phyloP scores from a whole-genome alignment of 1,140 invertebrate species.

The Alviniconcha marisindica region DNA sequence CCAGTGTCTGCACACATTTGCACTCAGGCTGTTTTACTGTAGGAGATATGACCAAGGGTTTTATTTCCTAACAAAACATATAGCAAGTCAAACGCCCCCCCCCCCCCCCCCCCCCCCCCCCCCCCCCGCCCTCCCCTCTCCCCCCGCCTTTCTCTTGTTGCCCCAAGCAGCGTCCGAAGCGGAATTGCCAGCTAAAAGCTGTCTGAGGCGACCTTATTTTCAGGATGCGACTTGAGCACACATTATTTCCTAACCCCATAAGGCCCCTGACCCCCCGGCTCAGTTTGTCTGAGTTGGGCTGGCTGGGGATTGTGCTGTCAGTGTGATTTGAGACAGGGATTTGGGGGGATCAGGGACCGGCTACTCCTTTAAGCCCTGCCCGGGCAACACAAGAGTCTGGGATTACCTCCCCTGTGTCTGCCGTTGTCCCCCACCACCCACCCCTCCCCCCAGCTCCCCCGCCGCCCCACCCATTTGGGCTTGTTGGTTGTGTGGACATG shows the following conservation, averaged over 20 bases:
- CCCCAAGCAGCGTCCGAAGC: no score
- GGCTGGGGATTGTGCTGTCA: constrained; percentile 38
- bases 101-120: background rate
- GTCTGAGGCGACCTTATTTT: background rate
- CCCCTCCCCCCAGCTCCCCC: background rate
- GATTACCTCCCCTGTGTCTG: constrained; percentile 38
- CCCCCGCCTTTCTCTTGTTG: no score
- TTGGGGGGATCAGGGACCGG: constrained; percentile 10
- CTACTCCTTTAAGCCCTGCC: constrained; percentile 9
- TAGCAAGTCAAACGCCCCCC: background rate
- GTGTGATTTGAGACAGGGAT: constrained; percentile 37
- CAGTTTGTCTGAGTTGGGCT: constrained; percentile 17
- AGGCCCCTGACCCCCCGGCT: constrained; percentile 2
- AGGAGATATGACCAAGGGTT: no score
- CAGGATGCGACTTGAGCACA: background rate
- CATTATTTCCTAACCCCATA: constrained; percentile 6
- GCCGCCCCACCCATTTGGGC: no score
- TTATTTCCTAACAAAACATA: no score
- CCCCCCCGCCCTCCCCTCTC: background rate
- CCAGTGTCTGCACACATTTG: no score
- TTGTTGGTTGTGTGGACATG: no score
- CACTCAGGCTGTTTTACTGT: no score
- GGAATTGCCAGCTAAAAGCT: background rate
- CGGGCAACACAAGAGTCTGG: constrained; percentile 30
- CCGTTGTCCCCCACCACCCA: constrained; percentile 4